phyloP scores from a whole-genome alignment of 2,888 invertebrate genomes.

The Mythimna vitellina region DNA sequence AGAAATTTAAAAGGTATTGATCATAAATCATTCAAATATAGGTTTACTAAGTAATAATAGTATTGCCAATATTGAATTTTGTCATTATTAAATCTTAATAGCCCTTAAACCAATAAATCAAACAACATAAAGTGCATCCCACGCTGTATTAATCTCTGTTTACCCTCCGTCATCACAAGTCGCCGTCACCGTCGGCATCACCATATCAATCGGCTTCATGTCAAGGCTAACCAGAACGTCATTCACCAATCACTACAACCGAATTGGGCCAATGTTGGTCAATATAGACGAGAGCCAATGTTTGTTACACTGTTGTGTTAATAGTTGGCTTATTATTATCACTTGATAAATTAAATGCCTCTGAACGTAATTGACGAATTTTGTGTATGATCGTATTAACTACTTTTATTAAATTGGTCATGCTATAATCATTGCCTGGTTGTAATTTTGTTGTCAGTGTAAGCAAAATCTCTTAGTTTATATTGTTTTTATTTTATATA shows the following conservation, averaged over 20 bases:
- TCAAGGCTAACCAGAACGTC: slow-evolving; percentile 56
- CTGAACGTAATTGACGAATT: background rate
- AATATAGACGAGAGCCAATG: slow-evolving; percentile 41
- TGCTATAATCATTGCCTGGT: background rate
- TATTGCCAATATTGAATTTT: slow-evolving; percentile 11
- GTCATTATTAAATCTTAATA: slow-evolving; percentile 1
- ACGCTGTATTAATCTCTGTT: slow-evolving; percentile 40
- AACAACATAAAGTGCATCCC: slow-evolving; percentile 30
- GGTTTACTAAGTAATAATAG: too few relatives aligned
- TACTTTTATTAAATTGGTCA: background rate
- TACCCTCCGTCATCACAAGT: slow-evolving; percentile 49
- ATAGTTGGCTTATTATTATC: slow-evolving; percentile 13
- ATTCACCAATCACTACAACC: slow-evolving; percentile 41
- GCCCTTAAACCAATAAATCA: slow-evolving; percentile 29
- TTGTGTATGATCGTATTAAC: background rate
- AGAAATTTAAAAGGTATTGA: background rate
- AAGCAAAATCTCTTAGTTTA: background rate
- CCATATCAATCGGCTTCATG: slow-evolving; percentile 42
- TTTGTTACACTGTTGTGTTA: slow-evolving; percentile 32
- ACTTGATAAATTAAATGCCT: slow-evolving; percentile 13
- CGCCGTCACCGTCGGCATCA: slow-evolving; percentile 23
- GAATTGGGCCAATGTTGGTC: slow-evolving; percentile 52
- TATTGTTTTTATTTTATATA: background rate
- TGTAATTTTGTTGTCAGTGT: too few relatives aligned
- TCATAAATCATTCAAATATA: background rate